Base-by-base conservation (phyloP, 64 coral and sea anemone genomes). In the Montipora sp. region DNA sequence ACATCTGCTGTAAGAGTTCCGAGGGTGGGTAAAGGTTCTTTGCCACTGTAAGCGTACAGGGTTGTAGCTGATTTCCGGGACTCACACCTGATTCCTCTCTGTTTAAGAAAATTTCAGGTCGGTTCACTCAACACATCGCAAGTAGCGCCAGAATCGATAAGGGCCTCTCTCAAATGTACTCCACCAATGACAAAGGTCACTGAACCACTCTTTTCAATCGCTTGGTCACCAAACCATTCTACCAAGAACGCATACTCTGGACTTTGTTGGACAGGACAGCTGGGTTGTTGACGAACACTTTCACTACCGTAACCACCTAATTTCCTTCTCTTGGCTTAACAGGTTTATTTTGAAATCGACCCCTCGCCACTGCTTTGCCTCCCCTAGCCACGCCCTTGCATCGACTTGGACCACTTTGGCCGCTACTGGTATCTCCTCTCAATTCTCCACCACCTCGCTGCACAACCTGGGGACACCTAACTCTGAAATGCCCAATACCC, bases 401-500 rank as follows among this genome's bases (percentile, higher is more conserved):
- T 60, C 53, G 19, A 81, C 79, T 20, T 0, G 2, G 19, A 55
- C 51, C n/a, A 59, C 22, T 20, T 27, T 3, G 51, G 43, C 53
- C 24, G 51, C 53, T 81, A n/a, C 12, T 8, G n/a, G 3, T 13
- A 1, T 0, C 21, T 51, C 21, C 79, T 60, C 23, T 81, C 8
- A 10, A 81, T 81, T 53, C 79, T 3, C n/a, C 79, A 59, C 79
- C 79, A 1, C 79, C 21, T 18, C 9, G 79, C 20, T 59, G 79
- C 9, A 27, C 9, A 5, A 51, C n/a, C 14, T 60, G 79, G 11
- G 78, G 79, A 24, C 79, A 81, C 24, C 58, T 81, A 59, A 59
- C 79, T 81, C 22, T 81, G 79, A 81, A 73, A 73, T 73, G 70
- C 7, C 70, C 70, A 8, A 73, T n/a, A 5, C 4, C 70, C 9